Evolutionary conservation across 1,140 invertebrate genomes (phyloP).

Genomic region (Euwallacea fornicatus): DNA sequence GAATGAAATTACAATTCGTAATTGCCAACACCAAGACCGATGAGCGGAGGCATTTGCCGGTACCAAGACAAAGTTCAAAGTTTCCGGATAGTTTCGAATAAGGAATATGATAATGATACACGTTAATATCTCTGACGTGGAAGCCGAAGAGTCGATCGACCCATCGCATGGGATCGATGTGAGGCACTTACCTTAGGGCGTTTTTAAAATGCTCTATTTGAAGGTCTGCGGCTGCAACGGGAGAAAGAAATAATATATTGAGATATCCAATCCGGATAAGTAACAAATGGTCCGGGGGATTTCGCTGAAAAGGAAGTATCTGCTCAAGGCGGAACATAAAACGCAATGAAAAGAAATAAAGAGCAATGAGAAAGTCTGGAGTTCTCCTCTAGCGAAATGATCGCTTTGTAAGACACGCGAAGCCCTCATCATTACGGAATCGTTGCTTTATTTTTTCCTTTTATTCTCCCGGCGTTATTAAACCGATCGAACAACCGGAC

Average conservation of each 20-base stretch:
- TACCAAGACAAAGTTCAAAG: slow-evolving; percentile 18
- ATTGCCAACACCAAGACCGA: slow-evolving; percentile 33
- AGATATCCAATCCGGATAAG: slow-evolving; percentile 46
- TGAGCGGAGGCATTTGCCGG: slow-evolving; percentile 8
- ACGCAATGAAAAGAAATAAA: slow-evolving; percentile 30
- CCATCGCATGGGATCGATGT: neutral
- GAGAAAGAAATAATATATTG: slow-evolving; percentile 30
- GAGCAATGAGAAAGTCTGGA: slow-evolving; percentile 25
- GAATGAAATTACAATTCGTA: slow-evolving; percentile 36
- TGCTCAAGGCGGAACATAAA: slow-evolving; percentile 26
- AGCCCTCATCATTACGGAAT: slow-evolving; percentile 25
- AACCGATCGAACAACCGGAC: slow-evolving; percentile 6
- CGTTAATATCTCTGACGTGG: slow-evolving; percentile 3
- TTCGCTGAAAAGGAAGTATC: slow-evolving; percentile 36
- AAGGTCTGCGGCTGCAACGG: neutral
- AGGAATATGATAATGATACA: slow-evolving; percentile 20
- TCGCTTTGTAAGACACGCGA: slow-evolving; percentile 31
- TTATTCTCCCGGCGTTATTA: slow-evolving; percentile 9
- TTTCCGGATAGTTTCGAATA: slow-evolving; percentile 13
- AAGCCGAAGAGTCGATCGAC: slow-evolving; percentile 1
- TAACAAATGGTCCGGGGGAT: slow-evolving; percentile 43
- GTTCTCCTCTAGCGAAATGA: slow-evolving; percentile 24
- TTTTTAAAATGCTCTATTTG: neutral
- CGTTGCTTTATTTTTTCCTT: slow-evolving; percentile 12
- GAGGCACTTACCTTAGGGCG: neutral